phyloP scores from a whole-genome alignment of 2,888 invertebrate genomes.

The Tyria jacobaeae region DNA sequence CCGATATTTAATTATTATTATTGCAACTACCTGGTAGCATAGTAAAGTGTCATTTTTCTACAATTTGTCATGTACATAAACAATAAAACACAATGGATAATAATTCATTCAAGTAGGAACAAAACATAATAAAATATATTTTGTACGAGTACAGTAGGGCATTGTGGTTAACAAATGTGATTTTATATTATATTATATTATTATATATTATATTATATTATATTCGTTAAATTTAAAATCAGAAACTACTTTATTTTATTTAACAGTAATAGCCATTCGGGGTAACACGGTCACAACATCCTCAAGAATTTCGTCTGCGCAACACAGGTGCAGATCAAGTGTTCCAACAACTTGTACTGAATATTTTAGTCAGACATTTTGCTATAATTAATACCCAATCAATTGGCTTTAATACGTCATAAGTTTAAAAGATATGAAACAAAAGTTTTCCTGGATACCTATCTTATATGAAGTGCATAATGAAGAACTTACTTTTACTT shows the following conservation, averaged over 20 bases:
- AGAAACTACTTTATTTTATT: background rate
- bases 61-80: background rate
- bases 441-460: background rate
- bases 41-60: background rate
- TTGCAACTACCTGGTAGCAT: background rate
- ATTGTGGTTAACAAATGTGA: too few relatives aligned
- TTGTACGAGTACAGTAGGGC: background rate
- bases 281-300: background rate
- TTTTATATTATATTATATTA: too few relatives aligned
- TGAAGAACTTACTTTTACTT: slow-evolving; percentile 13
- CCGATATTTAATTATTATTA: background rate
- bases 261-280: background rate
- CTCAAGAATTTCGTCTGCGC: background rate
- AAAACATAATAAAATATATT: background rate
- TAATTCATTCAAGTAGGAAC: background rate
- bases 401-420: background rate
- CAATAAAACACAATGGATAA: background rate
- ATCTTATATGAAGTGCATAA: background rate
- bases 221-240: too few relatives aligned
- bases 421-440: too few relatives aligned
- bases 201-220: too few relatives aligned
- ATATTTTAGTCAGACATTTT: background rate
- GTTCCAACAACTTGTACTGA: background rate
- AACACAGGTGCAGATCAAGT: background rate
- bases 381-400: background rate